Percentiles rank a stretch among this genome's conserved stretches.
phyloP scores from a whole-genome alignment of 2,113 vertebrate species.

The Leucosticte australis region DNA sequence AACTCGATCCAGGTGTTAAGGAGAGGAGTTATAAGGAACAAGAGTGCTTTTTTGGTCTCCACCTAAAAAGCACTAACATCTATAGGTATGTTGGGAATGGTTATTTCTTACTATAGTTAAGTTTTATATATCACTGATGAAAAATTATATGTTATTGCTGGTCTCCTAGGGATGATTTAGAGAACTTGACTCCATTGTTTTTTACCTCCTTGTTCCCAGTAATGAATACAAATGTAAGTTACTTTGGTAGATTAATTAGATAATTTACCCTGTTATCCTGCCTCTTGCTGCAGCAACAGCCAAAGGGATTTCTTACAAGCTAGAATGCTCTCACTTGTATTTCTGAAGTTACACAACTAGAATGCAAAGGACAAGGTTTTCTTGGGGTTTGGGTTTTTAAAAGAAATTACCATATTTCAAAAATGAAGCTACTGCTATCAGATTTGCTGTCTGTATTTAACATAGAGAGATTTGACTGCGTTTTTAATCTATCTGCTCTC shows the following conservation, averaged over 20 bases:
- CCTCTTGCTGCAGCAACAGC: background rate
- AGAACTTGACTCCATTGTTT: background rate
- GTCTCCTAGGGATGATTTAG: background rate
- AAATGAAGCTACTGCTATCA: background rate
- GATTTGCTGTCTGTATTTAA: background rate
- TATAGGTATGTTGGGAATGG: background rate
- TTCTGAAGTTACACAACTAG: background rate
- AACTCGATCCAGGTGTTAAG: background rate
- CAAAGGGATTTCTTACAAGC: background rate
- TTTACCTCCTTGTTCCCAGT: background rate
- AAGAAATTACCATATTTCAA: background rate
- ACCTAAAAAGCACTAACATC: background rate
- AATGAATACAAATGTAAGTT: background rate
- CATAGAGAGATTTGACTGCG: background rate
- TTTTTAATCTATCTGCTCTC: background rate
- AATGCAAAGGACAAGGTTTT: background rate
- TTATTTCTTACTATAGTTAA: background rate
- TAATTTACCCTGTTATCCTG: background rate
- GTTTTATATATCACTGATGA: background rate
- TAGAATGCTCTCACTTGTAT: background rate
- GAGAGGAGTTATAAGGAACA: background rate
- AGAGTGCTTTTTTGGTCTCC: background rate
- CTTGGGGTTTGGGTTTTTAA: background rate
- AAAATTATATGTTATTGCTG: background rate
- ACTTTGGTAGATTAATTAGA: background rate